Base-by-base conservation (phyloP, 2,888 invertebrate species). In the Yponomeuta plumbellus region DNA sequence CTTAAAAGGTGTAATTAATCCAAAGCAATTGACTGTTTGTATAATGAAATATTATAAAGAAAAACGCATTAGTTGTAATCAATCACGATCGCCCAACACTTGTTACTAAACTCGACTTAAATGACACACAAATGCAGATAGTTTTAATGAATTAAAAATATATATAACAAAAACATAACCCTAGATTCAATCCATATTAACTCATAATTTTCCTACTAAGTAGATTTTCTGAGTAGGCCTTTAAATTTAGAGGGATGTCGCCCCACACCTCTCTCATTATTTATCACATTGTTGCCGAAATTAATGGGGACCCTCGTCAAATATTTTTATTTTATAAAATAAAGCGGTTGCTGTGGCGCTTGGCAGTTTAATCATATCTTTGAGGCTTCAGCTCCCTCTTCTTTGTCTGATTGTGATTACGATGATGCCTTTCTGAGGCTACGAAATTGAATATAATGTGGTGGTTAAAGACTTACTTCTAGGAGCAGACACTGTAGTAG, bases 241-340 rank as follows among this genome's bases (percentile, higher is more conserved):
- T 52, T 52, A 52, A 52, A 52, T 52, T 52, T 76, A 78, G 77
- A 79, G 80, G 78, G 80, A 77, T 75, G 73, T 72, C 81, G 81
- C 87, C 89, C 88, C 84, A 86, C 90, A 89, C 88, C 86, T 88
- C 88, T 88, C 88, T 90, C 83, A 91, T 90, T 91, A 91, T 88
- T 90, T 90, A 90, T 90, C 90, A 91, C 88, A 90, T 89, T 91
- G 90, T 90, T 81, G 84, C 80, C 80, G 73, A 89, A 90, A 90
- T 91, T 91, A 90, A 91, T 87, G 88, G 88, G 74, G 75, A 91
- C 91, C 91, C 90, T 90, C 87, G 90, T 91, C 90, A 90, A 88
- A 84, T 75, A 86, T 86, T 89, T 89, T 90, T 88, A 88, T 87
- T 87, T 87, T 84, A 86, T 83, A 87, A 79, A 86, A 85, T 86